Base-by-base conservation (phyloP, 2,888 invertebrate species). In the Leptogaster cylindrica region DNA sequence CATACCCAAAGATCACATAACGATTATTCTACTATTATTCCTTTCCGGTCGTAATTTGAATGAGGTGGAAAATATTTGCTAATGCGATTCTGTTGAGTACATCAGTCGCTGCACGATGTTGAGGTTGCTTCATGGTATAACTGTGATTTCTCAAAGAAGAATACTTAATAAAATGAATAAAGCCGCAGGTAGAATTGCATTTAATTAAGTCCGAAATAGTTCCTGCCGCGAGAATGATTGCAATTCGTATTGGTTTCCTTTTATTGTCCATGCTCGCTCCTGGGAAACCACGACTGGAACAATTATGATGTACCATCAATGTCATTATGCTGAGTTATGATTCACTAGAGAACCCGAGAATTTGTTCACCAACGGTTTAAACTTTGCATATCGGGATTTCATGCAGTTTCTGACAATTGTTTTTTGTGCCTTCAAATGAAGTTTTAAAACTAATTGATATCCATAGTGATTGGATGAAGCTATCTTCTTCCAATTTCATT, bases 271-370 rank as follows among this genome's bases (percentile, higher is more conserved):
- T 55, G 36, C 36, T 31, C 10, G 39, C 14, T 55, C 36, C 55
- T 55, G 55, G 39, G 55, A 55, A n/a, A 55, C 55, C 55, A 23
- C 36, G 55, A 36, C 55, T 20, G 39, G 23, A 23, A 55, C 4
- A 55, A 55, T 55, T 55, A 55, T 55, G 55, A 33, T 4, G 10
- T 39, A 39, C n/a, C 12, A n/a, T 10, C 55, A 55, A 18, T 55
- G 36, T 55, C 55, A 55, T 55, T 55, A 55, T 23, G 55, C 55
- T 55, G 36, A 55, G 55, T 55, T 55, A 55, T 55, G 39, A 39
- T 55, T 55, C 55, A 55, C 55, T 55, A 55, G 55, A 55, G 55
- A 55, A 55, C 33, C 18, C 16, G n/a, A n/a, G n/a, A n/a, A n/a
- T n/a, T n/a, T n/a, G n/a, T n/a, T n/a, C n/a, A n/a, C n/a, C n/a